Conservation (phyloP, 2,888 invertebrate genomes). For the Ornithoptera priamus region DNA sequence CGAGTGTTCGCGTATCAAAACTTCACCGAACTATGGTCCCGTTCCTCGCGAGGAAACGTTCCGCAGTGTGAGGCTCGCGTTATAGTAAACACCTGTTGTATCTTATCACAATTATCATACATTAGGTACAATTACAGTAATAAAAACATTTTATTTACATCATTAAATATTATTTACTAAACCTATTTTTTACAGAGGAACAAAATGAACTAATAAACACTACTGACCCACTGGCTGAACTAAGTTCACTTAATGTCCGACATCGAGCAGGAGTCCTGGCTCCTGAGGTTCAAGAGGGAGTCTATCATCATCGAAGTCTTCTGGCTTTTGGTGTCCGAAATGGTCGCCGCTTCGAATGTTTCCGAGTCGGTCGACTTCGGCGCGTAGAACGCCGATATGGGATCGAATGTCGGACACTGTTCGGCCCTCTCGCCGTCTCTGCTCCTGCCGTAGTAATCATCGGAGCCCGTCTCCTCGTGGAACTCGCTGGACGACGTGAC, state of each 20-base stretch:
- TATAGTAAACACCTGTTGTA: conserved; percentile 63
- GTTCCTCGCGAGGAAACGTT: conserved; percentile 37
- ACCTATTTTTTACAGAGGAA: conserved; percentile 75
- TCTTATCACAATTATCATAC: conserved; percentile 56
- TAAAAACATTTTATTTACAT: conserved; percentile 77
- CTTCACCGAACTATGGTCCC: conserved; percentile 33
- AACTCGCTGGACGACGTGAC: conserved; percentile 75
- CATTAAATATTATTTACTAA: conserved; percentile 67
- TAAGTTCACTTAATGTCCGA: conserved; percentile 59
- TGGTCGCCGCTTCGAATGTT: conserved; percentile 42
- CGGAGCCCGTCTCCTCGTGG: conserved; percentile 58
- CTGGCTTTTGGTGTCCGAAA: conserved; percentile 64
- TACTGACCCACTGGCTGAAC: conserved; percentile 59
- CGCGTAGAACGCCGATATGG: conserved; percentile 71
- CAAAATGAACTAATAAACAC: conserved; percentile 74
- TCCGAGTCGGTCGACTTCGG: conserved; percentile 60
- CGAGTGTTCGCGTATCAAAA: conserved; percentile 25
- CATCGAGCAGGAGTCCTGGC: conserved; percentile 60
- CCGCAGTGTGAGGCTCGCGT: conserved; percentile 31
- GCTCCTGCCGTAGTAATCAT: conserved; percentile 57
- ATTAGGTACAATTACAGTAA: conserved; percentile 64
- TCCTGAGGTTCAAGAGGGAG: conserved; percentile 63
- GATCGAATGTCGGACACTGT: conserved; percentile 63
- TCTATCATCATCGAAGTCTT: conserved; percentile 72
- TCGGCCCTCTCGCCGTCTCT: conserved; percentile 67